These are phyloP conservation scores for Geotrypetes seraphini DNA, from an alignment of 2,797 vertebrate species.

Conservation along the genomic window DNA sequence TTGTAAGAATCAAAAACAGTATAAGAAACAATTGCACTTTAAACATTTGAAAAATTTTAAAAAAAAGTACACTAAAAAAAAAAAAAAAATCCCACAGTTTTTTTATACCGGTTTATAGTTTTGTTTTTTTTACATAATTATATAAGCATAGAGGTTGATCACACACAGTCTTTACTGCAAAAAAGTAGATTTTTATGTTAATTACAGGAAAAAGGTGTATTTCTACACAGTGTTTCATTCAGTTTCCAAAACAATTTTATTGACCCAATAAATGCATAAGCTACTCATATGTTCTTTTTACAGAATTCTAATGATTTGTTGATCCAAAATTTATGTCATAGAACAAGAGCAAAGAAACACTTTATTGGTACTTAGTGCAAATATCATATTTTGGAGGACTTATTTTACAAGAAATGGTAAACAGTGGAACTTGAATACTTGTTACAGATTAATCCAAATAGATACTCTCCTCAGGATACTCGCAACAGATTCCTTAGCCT, in stretches of 20 bases:
- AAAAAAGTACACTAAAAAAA: constrained; percentile 67
- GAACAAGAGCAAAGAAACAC: constrained; percentile 51
- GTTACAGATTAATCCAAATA: constrained; percentile 27
- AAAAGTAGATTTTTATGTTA: constrained; percentile 30
- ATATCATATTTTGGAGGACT: constrained; percentile 27
- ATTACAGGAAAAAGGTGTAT: constrained; percentile 11
- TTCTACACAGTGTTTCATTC: constrained; percentile 44
- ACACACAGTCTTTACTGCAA: constrained; percentile 40
- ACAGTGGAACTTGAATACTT: constrained; percentile 20
- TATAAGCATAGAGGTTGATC: constrained; percentile 49
- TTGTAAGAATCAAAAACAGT: constrained; percentile 55
- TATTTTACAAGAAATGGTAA: constrained; percentile 38
- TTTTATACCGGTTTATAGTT: constrained; percentile 35
- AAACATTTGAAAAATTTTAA: constrained; percentile 53
- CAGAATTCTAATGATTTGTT: constrained; percentile 30
- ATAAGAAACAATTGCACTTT: constrained; percentile 76
- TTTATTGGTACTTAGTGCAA: constrained; percentile 58
- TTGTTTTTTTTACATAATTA: constrained; percentile 49
- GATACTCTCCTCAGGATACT: constrained; percentile 9
- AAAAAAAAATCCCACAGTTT: constrained; percentile 51
- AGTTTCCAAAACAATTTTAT: constrained; percentile 30
- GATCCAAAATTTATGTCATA: constrained; percentile 33
- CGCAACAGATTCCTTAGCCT: no score
- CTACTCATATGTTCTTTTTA: constrained; percentile 17
- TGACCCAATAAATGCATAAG: constrained; percentile 21